Percentiles rank a stretch among this genome's conserved stretches.
phyloP scores from a whole-genome alignment of 2,888 invertebrate genomes.

The Chrysomela aeneicollis region DNA sequence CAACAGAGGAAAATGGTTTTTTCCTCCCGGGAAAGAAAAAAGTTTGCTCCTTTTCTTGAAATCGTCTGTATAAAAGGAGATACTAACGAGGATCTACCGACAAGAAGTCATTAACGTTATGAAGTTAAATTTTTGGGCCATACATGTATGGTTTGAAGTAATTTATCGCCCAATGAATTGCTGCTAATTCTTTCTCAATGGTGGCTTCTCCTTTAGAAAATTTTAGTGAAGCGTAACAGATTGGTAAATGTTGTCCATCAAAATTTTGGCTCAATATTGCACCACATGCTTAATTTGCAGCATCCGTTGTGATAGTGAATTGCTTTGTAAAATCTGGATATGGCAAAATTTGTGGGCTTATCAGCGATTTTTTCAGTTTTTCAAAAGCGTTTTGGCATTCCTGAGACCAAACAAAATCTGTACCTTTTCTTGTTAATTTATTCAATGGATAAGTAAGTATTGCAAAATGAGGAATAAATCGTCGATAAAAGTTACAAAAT shows the following conservation, averaged over 20 bases:
- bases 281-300: conserved; percentile 20
- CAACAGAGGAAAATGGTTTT: no score
- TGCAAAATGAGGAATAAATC: conserved; percentile 28
- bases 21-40: no score
- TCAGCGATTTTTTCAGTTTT: conserved; percentile 19
- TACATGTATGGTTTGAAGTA: conserved; percentile 17
- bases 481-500: conserved; percentile 23
- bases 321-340: conserved; percentile 23
- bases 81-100: no score
- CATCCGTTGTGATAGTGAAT: conserved; percentile 22
- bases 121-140: conserved; percentile 16
- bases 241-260: neutral
- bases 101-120: no score
- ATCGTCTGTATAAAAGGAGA: no score
- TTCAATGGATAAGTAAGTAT: conserved; percentile 21
- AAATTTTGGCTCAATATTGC: no score
- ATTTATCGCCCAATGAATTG: neutral
- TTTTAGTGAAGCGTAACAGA: conserved; percentile 20
- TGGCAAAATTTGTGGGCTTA: conserved; percentile 18
- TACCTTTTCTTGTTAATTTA: conserved; percentile 21
- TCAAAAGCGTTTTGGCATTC: conserved; percentile 28
- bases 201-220: conserved; percentile 27
- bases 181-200: conserved; percentile 22
- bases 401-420: conserved; percentile 14
- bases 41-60: no score